A percentile compares a stretch with the other conserved stretches of the same genome.
These are phyloP conservation scores for Ceratitis capitata DNA, from an alignment of 1,140 invertebrate species.

Conservation along the genomic window DNA sequence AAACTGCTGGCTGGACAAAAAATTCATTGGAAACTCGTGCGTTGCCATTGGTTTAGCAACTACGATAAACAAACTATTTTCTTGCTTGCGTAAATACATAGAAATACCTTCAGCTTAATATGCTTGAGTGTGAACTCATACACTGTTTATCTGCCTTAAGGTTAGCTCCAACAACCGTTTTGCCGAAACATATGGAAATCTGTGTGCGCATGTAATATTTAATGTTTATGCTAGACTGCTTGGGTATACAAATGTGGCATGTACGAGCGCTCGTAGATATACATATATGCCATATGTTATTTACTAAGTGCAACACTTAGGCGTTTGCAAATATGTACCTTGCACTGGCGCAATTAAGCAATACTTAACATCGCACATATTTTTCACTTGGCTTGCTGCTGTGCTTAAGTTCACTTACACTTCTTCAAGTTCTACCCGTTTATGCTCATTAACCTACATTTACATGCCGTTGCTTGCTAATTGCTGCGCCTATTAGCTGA, in stretches of 20 bases:
- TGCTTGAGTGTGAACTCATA: neutral
- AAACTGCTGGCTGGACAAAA: neutral
- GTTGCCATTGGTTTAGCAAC: neutral
- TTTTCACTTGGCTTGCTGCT: neutral
- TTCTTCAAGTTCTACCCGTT: neutral
- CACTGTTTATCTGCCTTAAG: no score
- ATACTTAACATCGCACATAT: neutral
- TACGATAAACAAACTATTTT: neutral
- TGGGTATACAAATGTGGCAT: neutral
- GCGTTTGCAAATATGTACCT: neutral
- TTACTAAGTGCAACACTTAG: neutral
- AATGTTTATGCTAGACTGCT: neutral
- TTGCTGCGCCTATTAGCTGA: neutral
- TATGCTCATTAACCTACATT: neutral
- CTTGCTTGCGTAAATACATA: neutral
- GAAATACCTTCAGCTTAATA: neutral
- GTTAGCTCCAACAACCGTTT: no score
- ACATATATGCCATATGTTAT: no score
- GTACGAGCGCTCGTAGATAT: neutral
- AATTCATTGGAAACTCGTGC: neutral
- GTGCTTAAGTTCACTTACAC: neutral
- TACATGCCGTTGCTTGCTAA: neutral
- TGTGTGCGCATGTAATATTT: neutral
- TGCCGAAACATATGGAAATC: neutral
- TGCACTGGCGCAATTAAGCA: neutral